Evolutionary conservation across 2,113 vertebrate genomes (phyloP).

Genomic region (Pygoscelis adeliae): DNA sequence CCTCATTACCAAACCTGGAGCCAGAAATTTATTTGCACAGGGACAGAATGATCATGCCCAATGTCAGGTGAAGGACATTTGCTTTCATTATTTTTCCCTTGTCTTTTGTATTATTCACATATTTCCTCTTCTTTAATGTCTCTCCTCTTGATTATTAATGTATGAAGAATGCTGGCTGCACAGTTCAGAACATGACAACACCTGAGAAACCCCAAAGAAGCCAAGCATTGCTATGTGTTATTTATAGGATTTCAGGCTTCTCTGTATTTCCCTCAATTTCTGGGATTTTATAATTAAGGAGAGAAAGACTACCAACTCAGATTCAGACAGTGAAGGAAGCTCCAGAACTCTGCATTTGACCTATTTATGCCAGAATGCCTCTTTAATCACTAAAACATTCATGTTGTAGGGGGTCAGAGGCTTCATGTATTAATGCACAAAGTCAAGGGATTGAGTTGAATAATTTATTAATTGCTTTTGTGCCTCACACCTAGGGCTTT

Average conservation of each 20-base stretch:
- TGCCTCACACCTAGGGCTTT: background rate
- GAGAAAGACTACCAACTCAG: background rate
- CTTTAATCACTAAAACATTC: constrained; percentile 44
- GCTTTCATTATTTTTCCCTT: constrained; percentile 55
- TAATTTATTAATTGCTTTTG: constrained; percentile 50
- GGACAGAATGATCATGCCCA: constrained; percentile 30
- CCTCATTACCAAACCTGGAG: constrained; percentile 16
- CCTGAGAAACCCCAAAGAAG: constrained; percentile 58
- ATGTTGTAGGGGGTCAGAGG: constrained; percentile 38
- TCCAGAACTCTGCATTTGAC: constrained; percentile 36
- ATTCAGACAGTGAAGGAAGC: background rate
- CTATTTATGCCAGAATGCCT: constrained; percentile 44
- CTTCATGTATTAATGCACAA: constrained; percentile 1
- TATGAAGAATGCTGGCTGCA: constrained; percentile 55
- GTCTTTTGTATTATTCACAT: constrained; percentile 66
- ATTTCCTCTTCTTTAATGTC: constrained; percentile 59
- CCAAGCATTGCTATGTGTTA: constrained; percentile 35
- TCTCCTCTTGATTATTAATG: constrained; percentile 64
- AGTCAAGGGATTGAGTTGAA: background rate
- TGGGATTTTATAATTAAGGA: constrained; percentile 57
- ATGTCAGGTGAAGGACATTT: constrained; percentile 45
- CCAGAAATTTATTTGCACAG: constrained; percentile 23
- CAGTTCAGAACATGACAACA: constrained; percentile 56
- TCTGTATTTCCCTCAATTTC: constrained; percentile 7
- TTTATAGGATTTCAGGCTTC: constrained; percentile 42